Percentiles rank a stretch among this genome's conserved stretches.
Evolutionary conservation across 2,888 invertebrate species (phyloP).

Genomic region (Apamea anceps): DNA sequence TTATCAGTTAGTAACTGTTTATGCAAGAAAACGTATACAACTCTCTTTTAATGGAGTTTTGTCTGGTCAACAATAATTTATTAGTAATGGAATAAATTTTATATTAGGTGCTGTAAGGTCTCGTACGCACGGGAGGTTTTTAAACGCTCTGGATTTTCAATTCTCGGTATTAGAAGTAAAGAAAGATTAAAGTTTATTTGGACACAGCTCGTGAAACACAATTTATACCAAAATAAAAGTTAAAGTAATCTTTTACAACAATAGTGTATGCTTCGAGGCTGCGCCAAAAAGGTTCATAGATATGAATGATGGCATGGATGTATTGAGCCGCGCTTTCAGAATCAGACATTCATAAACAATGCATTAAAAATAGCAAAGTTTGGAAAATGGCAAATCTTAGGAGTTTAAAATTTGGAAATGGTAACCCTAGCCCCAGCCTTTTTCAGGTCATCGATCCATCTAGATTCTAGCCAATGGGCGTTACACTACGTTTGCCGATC

Average conservation of each 20-base stretch:
- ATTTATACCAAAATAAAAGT: too few species aligned
- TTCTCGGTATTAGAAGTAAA: not conserved
- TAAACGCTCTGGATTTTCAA: not conserved
- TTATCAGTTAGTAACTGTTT: conserved; percentile 39
- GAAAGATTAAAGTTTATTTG: too few species aligned
- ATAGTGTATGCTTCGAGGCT: too few species aligned
- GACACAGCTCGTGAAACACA: too few species aligned
- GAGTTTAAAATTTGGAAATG: not conserved
- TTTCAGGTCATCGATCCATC: conserved; percentile 1
- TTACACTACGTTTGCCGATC: not conserved
- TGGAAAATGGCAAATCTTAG: too few species aligned
- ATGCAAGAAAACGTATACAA: conserved; percentile 20
- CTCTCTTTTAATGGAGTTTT: not conserved
- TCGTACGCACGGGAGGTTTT: not conserved
- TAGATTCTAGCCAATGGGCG: not conserved
- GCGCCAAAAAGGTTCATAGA: too few species aligned
- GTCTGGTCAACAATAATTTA: not conserved
- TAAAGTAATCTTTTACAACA: too few species aligned
- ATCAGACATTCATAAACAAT: too few species aligned
- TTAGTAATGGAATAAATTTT: not conserved
- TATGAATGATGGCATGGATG: too few species aligned
- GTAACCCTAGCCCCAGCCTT: not conserved
- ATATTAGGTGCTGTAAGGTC: not conserved
- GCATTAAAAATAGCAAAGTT: too few species aligned
- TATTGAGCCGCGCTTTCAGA: too few species aligned